Conservation (phyloP, 2,797 vertebrate genomes). For the Sparidentex hasta region DNA sequence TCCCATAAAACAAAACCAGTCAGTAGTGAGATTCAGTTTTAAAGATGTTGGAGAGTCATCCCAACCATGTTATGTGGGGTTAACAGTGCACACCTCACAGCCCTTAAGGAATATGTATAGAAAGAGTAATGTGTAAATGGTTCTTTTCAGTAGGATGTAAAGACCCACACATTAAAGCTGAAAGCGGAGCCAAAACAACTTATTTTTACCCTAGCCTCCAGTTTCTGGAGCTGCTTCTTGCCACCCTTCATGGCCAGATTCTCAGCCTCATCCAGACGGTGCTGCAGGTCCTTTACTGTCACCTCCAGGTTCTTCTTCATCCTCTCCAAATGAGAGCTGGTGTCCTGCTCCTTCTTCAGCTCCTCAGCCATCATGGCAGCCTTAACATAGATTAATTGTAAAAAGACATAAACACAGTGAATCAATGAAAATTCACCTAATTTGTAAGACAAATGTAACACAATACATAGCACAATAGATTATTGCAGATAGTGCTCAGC, state of each 20-base stretch:
- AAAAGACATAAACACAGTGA: not conserved
- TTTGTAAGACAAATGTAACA: not conserved
- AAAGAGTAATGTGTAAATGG: not conserved
- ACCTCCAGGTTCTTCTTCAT: slow-evolving; percentile 93
- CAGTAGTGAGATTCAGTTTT: not conserved
- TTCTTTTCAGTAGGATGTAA: not conserved
- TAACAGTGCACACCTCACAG: not conserved
- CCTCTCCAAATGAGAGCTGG: slow-evolving; percentile 91
- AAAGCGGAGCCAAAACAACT: not conserved
- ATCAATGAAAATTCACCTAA: not conserved
- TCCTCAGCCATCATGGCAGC: slow-evolving; percentile 96
- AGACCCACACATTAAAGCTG: not conserved
- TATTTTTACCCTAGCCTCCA: slow-evolving; percentile 85
- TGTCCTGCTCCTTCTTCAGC: slow-evolving; percentile 95
- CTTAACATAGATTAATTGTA: slow-evolving; percentile 64
- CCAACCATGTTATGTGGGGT: not conserved
- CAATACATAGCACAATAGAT: not conserved
- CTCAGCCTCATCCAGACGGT: slow-evolving; percentile 92
- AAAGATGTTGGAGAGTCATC: not conserved
- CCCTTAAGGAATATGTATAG: not conserved
- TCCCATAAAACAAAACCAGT: not conserved
- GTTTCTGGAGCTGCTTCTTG: slow-evolving; percentile 93
- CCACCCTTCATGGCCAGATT: slow-evolving; percentile 91
- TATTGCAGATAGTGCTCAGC: not conserved
- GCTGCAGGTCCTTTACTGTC: slow-evolving; percentile 91